phyloP scores from a whole-genome alignment of 2,797 vertebrate species.

The Pelobates cultripes region DNA sequence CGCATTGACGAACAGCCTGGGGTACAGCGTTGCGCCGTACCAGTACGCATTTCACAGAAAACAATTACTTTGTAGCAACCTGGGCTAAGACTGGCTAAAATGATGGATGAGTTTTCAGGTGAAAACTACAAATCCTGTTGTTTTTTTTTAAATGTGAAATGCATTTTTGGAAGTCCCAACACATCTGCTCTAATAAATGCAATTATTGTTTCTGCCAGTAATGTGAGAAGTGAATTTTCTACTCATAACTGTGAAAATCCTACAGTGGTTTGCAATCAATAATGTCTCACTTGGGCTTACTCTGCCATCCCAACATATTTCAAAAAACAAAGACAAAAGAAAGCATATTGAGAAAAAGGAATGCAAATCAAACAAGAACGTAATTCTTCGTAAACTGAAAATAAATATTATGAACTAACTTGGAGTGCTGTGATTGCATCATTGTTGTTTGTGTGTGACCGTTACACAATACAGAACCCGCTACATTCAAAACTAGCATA shows the following conservation, averaged over 20 bases:
- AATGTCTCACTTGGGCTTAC: not conserved
- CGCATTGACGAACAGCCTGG: not conserved
- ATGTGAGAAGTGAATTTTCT: conserved; percentile 20
- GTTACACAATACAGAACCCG: too few relatives aligned
- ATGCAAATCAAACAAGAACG: not conserved
- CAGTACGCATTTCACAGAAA: not conserved
- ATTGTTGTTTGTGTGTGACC: too few relatives aligned
- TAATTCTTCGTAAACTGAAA: not conserved
- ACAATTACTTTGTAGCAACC: not conserved
- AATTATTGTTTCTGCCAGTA: conserved; percentile 26
- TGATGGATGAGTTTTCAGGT: conserved; percentile 28
- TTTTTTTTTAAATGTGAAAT: conserved; percentile 1
- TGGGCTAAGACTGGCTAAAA: not conserved
- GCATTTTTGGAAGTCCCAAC: conserved; percentile 31
- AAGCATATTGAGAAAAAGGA: not conserved
- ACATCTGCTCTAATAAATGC: conserved; percentile 31
- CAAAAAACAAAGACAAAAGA: not conserved
- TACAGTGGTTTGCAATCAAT: not conserved
- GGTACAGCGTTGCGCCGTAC: not conserved
- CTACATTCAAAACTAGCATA: too few relatives aligned
- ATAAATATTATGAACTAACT: too few relatives aligned
- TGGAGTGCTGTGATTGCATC: too few relatives aligned
- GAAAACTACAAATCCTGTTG: not conserved
- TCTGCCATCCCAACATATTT: not conserved
- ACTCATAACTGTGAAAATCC: not conserved